Percentiles rank a stretch among this genome's conserved stretches.
Conservation (phyloP, 1,140 invertebrate genomes). For the Psilanteris sp. region DNA sequence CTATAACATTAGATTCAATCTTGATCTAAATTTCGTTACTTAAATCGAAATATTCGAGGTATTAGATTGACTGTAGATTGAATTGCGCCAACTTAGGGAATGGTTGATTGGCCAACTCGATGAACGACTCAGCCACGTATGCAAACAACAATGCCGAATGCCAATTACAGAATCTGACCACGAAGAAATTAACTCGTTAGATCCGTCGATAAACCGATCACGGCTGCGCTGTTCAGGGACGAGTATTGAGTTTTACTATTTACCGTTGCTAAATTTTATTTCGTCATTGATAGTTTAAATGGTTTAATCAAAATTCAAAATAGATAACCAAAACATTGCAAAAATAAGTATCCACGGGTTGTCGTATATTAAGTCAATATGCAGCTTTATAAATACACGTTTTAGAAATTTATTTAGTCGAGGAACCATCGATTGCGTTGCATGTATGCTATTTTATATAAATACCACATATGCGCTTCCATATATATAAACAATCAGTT, state of each 20-base stretch:
- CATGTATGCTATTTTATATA: too few species aligned
- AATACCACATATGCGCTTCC: too few species aligned
- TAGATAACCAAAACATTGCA: too few species aligned
- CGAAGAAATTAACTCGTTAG: constrained; percentile 25
- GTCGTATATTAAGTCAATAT: too few species aligned
- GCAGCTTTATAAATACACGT: too few species aligned
- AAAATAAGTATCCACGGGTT: too few species aligned
- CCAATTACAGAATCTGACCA: constrained; percentile 24
- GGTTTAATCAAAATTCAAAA: too few species aligned
- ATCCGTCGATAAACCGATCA: constrained; percentile 16
- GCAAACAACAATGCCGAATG: constrained; percentile 31
- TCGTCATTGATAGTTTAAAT: too few species aligned
- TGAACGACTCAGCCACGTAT: constrained; percentile 21
- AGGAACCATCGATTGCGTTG: too few species aligned
- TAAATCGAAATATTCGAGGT: not conserved
- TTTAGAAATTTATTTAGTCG: too few species aligned
- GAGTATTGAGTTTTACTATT: constrained; percentile 20
- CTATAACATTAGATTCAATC: constrained; percentile 8
- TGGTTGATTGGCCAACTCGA: constrained; percentile 12
- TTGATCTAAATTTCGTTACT: constrained; percentile 5
- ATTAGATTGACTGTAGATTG: constrained; percentile 5
- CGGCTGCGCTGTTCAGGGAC: constrained; percentile 26
- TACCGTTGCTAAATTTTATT: constrained; percentile 2
- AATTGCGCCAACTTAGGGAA: constrained; percentile 14
- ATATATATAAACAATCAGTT: too few species aligned